phyloP scores from a whole-genome alignment of 1,140 invertebrate genomes.

The Calycopis cecrops region DNA sequence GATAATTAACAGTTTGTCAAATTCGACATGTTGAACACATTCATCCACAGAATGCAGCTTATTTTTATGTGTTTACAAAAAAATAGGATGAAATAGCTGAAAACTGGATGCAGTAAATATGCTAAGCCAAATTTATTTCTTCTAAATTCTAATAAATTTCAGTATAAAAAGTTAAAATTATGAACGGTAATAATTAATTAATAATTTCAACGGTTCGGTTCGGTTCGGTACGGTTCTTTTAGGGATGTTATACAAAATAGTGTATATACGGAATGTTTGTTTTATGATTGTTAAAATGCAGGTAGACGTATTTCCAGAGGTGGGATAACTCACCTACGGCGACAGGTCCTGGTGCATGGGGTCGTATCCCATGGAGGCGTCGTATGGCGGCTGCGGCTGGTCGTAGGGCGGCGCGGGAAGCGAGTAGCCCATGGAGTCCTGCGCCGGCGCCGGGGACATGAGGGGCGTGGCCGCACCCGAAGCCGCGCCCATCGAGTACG shows the following conservation, averaged over 20 bases:
- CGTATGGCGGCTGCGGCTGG: constrained; percentile 88
- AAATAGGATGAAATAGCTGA: too few relatives aligned
- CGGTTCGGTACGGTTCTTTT: too few relatives aligned
- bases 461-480: constrained; percentile 92
- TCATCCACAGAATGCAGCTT: too few relatives aligned
- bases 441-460: constrained; percentile 93
- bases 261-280: not conserved
- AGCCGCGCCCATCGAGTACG: constrained; percentile 91
- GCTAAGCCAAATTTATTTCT: too few relatives aligned
- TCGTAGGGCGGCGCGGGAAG: constrained; percentile 91
- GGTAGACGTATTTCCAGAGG: not conserved
- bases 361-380: constrained; percentile 91
- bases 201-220: too few relatives aligned
- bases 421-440: constrained; percentile 92
- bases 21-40: too few relatives aligned
- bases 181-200: too few relatives aligned
- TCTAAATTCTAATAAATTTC: too few relatives aligned
- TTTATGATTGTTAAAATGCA: not conserved
- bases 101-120: too few relatives aligned
- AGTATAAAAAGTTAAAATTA: too few relatives aligned
- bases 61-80: too few relatives aligned
- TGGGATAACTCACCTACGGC: constrained; percentile 51
- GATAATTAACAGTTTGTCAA: too few relatives aligned
- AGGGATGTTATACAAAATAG: not conserved
- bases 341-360: constrained; percentile 89